A percentile compares a stretch with the other conserved stretches of the same genome.
phyloP scores from a whole-genome alignment of 2,113 vertebrate genomes.

The Erpornis zantholeuca region DNA sequence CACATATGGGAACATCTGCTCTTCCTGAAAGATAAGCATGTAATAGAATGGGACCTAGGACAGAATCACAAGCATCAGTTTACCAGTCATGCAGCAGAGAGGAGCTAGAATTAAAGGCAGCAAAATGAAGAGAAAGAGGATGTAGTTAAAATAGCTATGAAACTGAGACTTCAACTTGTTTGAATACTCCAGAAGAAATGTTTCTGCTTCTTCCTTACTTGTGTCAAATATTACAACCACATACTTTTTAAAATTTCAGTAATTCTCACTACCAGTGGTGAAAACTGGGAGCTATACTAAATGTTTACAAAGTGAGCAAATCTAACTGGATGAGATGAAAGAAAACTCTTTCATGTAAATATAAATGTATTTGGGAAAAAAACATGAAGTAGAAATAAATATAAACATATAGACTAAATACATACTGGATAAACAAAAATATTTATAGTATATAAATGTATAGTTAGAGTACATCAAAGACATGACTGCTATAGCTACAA shows the following conservation, averaged over 20 bases:
- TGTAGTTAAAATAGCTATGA: background rate
- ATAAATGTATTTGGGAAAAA: background rate
- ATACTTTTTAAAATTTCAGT: background rate
- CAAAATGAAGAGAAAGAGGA: background rate
- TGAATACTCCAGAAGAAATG: background rate
- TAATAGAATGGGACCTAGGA: background rate
- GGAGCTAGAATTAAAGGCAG: background rate
- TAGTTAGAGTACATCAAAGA: background rate
- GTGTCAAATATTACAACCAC: background rate
- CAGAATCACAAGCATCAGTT: background rate
- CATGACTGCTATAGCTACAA: background rate
- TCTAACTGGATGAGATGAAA: background rate
- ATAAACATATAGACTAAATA: background rate
- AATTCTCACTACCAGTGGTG: background rate
- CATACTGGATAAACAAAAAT: background rate
- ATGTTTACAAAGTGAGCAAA: background rate
- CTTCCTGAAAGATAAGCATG: constrained; percentile 46
- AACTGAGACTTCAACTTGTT: background rate
- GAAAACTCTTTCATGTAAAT: background rate
- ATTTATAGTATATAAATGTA: background rate
- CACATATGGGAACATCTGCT: background rate
- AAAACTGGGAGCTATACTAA: background rate
- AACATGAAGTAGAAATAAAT: background rate
- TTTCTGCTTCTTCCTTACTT: background rate
- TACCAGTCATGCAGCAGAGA: background rate